Conservation (phyloP, 2,797 vertebrate species). For the Ambastaia sidthimunki region DNA sequence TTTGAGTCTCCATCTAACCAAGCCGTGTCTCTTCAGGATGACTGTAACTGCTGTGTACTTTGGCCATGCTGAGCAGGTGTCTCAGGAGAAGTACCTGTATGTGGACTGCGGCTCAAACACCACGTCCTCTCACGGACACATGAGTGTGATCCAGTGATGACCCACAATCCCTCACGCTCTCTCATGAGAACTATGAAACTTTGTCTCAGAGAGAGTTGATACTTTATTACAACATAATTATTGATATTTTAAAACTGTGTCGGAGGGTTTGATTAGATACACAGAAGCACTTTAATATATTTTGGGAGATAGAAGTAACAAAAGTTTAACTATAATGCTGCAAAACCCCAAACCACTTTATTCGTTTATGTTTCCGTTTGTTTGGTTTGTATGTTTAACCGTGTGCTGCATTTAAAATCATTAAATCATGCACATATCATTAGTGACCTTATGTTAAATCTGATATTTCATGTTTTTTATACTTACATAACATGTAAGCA, state of each 20-base stretch:
- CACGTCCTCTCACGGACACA: conserved; percentile 65
- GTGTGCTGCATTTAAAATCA: not conserved
- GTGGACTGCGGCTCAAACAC: conserved; percentile 96
- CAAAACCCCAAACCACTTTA: conserved; percentile 9
- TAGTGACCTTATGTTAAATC: conserved; percentile 7
- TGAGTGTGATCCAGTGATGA: conserved; percentile 37
- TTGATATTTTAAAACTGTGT: not conserved
- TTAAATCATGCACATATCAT: not conserved
- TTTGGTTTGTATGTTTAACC: not conserved
- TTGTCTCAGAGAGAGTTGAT: not conserved
- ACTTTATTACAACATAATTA: not conserved
- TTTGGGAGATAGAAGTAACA: conserved; percentile 14
- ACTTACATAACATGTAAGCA: not conserved
- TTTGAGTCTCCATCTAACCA: conserved; percentile 5
- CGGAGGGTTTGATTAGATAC: conserved; percentile 6
- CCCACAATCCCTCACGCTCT: not conserved
- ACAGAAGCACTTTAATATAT: conserved; percentile 22
- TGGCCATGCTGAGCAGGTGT: conserved; percentile 93
- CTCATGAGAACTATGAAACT: not conserved
- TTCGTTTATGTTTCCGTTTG: not conserved
- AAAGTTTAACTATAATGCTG: conserved; percentile 5
- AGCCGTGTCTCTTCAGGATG: conserved; percentile 77
- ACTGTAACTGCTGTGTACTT: conserved; percentile 93
- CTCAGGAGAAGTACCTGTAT: conserved; percentile 95
- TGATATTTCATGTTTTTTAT: not conserved